Conservation (phyloP, 2,888 invertebrate species). For the Erebia aethiops region DNA sequence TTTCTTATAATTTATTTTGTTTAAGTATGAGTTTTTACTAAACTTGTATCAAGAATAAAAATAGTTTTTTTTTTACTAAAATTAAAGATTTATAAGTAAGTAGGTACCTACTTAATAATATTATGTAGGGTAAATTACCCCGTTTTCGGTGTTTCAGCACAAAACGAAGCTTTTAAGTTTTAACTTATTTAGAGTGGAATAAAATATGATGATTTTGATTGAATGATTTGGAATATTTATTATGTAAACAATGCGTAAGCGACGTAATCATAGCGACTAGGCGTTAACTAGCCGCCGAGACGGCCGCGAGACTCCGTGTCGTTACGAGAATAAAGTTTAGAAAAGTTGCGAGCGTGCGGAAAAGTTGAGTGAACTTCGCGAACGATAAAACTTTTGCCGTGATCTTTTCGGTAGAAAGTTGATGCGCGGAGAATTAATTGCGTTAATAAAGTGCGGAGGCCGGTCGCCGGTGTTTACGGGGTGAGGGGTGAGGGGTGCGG, state of each 20-base stretch:
- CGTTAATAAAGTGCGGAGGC: constrained; percentile 71
- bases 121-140: too few species aligned
- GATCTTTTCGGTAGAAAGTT: constrained; percentile 53
- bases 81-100: too few species aligned
- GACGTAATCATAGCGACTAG: neutral
- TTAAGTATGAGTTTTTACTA: too few species aligned
- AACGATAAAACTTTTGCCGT: constrained; percentile 41
- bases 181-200: too few species aligned
- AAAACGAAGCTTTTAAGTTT: neutral
- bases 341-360: constrained; percentile 55
- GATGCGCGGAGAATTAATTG: constrained; percentile 71
- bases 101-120: too few species aligned
- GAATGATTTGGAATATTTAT: too few species aligned
- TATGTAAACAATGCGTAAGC: too few species aligned
- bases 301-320: constrained; percentile 57
- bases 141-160: neutral
- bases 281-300: constrained; percentile 39
- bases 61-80: too few species aligned
- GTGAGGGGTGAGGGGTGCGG: constrained; percentile 53
- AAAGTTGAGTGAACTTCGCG: constrained; percentile 49
- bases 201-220: too few species aligned
- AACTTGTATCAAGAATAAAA: too few species aligned
- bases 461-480: constrained; percentile 61
- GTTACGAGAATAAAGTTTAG: constrained; percentile 59
- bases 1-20: too few species aligned